Percentiles rank a stretch among this genome's conserved stretches.
phyloP scores from a whole-genome alignment of 2,797 vertebrate genomes.

The Sebastes hopkinsi region DNA sequence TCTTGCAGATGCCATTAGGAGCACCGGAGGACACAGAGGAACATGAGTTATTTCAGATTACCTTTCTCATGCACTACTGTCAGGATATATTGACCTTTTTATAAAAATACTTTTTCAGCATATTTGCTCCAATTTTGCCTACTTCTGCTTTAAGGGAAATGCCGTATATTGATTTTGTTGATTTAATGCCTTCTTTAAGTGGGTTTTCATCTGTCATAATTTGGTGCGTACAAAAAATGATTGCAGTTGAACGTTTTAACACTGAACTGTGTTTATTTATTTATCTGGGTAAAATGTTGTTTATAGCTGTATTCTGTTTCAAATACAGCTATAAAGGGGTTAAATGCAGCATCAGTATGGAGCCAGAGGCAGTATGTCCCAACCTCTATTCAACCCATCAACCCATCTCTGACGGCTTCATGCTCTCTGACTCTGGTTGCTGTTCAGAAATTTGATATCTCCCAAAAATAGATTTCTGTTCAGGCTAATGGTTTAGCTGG shows the following conservation, averaged over 20 bases:
- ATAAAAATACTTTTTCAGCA: too few species aligned
- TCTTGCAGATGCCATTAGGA: too few species aligned
- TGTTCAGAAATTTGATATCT: conserved; percentile 52
- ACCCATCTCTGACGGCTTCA: conserved; percentile 27
- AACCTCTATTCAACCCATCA: conserved; percentile 34
- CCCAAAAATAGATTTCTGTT: conserved; percentile 54
- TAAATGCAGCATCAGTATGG: conserved; percentile 14
- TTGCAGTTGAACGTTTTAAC: not conserved
- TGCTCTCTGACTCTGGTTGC: conserved; percentile 42
- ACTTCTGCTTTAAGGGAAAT: too few species aligned
- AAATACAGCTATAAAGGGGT: not conserved
- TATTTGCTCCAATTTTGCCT: too few species aligned
- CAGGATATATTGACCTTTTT: too few species aligned
- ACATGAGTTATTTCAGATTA: too few species aligned
- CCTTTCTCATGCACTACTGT: too few species aligned
- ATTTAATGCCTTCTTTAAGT: not conserved
- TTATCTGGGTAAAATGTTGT: not conserved
- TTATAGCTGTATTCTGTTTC: not conserved
- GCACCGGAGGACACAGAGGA: too few species aligned
- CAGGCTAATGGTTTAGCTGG: conserved; percentile 41
- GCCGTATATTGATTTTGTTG: not conserved
- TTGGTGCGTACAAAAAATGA: not conserved
- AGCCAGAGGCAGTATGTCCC: conserved; percentile 15
- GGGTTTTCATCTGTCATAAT: not conserved
- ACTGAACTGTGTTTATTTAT: not conserved